Conservation (phyloP, 2,113 vertebrate genomes). For the Calyptommatus sinebrachiatus region DNA sequence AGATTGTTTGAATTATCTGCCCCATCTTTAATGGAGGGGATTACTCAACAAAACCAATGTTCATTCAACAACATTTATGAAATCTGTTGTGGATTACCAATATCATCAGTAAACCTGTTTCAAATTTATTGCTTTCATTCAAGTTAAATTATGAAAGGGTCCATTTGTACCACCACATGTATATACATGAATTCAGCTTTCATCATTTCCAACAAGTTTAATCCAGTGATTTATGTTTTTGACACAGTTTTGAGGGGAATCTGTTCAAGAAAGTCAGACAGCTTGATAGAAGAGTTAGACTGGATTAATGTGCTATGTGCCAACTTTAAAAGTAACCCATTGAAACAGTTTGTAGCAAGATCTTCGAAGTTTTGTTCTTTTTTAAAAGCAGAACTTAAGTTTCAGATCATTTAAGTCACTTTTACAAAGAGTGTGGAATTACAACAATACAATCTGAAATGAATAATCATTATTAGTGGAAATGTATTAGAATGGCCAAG, state of each 20-base stretch:
- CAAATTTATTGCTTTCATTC: conserved; percentile 83
- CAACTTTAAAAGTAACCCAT: conserved; percentile 57
- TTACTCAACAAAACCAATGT: conserved; percentile 77
- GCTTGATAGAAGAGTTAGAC: conserved; percentile 68
- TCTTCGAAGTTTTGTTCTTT: conserved; percentile 52
- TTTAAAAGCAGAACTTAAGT: conserved; percentile 53
- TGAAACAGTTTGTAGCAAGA: conserved; percentile 58
- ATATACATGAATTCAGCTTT: conserved; percentile 79
- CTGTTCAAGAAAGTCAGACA: conserved; percentile 69
- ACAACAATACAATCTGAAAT: conserved; percentile 65
- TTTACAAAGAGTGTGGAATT: conserved; percentile 59
- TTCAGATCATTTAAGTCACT: conserved; percentile 70
- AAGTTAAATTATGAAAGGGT: conserved; percentile 80
- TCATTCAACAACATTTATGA: conserved; percentile 77
- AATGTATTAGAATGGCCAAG: conserved; percentile 55
- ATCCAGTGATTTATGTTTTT: conserved; percentile 80
- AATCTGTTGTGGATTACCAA: conserved; percentile 83
- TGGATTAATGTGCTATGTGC: conserved; percentile 65
- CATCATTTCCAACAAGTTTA: conserved; percentile 77
- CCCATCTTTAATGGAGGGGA: conserved; percentile 73
- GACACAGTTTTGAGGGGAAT: conserved; percentile 70
- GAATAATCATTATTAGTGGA: conserved; percentile 62
- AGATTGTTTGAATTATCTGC: conserved; percentile 73
- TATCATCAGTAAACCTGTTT: conserved; percentile 80
- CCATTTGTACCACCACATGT: conserved; percentile 80